Percentiles rank a stretch among this genome's conserved stretches.
These are phyloP conservation scores for Aphodius granarius DNA, from an alignment of 2,888 invertebrate species.

Conservation along the genomic window DNA sequence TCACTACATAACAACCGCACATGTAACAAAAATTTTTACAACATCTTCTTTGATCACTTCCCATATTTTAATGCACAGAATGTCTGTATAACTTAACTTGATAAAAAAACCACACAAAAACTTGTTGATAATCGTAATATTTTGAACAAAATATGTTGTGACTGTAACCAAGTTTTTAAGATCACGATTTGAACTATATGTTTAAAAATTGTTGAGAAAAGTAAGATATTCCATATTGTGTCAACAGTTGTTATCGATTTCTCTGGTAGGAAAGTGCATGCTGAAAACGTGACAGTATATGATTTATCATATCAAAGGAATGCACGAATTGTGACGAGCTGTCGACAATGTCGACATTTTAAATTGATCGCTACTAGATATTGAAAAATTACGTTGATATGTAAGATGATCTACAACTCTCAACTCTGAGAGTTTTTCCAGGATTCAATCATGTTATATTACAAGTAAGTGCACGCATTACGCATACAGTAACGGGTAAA, in stretches of 20 bases:
- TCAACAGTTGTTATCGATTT: not conserved
- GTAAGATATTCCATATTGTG: not conserved
- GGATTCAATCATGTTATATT: not conserved
- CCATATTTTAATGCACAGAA: no score
- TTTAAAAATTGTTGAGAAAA: not conserved
- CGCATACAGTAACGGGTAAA: no score
- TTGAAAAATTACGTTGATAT: not conserved
- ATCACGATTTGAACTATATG: not conserved
- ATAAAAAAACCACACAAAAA: no score
- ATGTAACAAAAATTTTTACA: no score
- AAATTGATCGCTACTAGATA: not conserved
- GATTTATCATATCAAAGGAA: not conserved
- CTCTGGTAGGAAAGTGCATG: not conserved
- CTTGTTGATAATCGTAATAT: no score
- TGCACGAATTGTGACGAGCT: not conserved
- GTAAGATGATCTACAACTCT: not conserved
- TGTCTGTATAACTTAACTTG: no score
- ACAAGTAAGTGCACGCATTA: no score
- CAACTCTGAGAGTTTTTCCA: not conserved
- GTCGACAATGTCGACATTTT: not conserved
- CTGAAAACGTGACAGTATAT: not conserved
- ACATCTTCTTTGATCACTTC: no score
- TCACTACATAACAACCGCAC: no score
- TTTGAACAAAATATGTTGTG: no score
- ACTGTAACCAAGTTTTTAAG: not conserved